Conservation (phyloP, 2,797 vertebrate genomes). For the Typhlichthys subterraneus region DNA sequence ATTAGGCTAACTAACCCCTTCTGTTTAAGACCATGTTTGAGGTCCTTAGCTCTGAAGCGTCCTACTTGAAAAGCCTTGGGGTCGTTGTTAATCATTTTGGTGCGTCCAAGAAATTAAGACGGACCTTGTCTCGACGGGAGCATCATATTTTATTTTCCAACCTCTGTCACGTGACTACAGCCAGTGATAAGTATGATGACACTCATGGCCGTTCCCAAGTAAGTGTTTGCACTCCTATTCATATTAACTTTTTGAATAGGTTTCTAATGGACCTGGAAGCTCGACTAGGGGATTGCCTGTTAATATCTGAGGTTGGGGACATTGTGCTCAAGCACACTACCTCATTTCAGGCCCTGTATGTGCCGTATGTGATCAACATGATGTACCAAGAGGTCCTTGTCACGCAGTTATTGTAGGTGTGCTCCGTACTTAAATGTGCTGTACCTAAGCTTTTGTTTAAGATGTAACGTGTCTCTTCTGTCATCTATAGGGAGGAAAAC, state of each 20-base stretch:
- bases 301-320: conserved; percentile 74
- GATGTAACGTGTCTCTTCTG: background rate
- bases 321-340: conserved; percentile 71
- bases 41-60: conserved; percentile 81
- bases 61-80: conserved; percentile 79
- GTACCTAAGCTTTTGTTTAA: background rate
- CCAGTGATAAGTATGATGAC: conserved; percentile 60
- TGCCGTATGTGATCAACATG: conserved; percentile 84
- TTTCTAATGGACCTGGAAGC: conserved; percentile 79
- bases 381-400: conserved; percentile 82
- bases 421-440: background rate
- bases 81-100: conserved; percentile 77
- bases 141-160: conserved; percentile 82
- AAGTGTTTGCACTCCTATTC: background rate
- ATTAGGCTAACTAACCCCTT: too few relatives aligned
- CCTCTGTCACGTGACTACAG: conserved; percentile 59
- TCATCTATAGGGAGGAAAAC: conserved; percentile 66
- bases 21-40: conserved; percentile 78
- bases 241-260: conserved; percentile 43
- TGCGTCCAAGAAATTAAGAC: conserved; percentile 62
- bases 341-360: conserved; percentile 70
- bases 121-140: conserved; percentile 64
- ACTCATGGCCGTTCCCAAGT: background rate
- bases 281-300: conserved; percentile 64
- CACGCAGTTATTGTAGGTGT: conserved; percentile 75